phyloP scores from a whole-genome alignment of 2,888 invertebrate species.

The Aleiodes alternator region DNA sequence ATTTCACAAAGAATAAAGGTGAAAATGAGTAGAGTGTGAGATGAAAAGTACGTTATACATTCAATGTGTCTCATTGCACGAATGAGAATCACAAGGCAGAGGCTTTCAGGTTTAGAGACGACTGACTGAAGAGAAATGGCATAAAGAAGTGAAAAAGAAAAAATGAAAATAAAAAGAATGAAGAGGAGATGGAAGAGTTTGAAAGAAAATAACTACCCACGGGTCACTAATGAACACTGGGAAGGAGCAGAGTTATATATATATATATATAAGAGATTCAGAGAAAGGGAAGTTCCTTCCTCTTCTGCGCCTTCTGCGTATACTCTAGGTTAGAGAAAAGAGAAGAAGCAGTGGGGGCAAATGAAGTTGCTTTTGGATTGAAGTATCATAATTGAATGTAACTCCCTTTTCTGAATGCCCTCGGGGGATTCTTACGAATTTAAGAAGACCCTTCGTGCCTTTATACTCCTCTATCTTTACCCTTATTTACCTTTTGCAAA shows the following conservation, averaged over 20 bases:
- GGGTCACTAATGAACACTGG: slow-evolving; percentile 53
- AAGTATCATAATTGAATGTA: slow-evolving; percentile 57
- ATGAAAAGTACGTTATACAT: slow-evolving; percentile 29
- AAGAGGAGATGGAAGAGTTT: slow-evolving; percentile 43
- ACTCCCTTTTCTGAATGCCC: slow-evolving; percentile 42
- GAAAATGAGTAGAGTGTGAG: slow-evolving; percentile 20
- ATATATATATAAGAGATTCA: slow-evolving; percentile 20
- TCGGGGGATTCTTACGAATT: slow-evolving; percentile 46
- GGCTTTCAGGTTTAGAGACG: slow-evolving; percentile 30
- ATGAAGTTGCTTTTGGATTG: slow-evolving; percentile 56
- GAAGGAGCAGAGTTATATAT: slow-evolving; percentile 29
- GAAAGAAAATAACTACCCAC: slow-evolving; percentile 53
- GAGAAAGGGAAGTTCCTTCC: slow-evolving; percentile 46
- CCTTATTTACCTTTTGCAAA: slow-evolving; percentile 16
- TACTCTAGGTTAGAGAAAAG: slow-evolving; percentile 39
- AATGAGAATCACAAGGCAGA: slow-evolving; percentile 38
- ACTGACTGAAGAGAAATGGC: slow-evolving; percentile 43
- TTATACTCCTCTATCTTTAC: slow-evolving; percentile 14
- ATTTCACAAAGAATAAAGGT: slow-evolving; percentile 42
- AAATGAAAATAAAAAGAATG: background rate
- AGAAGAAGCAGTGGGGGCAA: slow-evolving; percentile 43
- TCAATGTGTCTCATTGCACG: slow-evolving; percentile 47
- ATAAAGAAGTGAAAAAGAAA: slow-evolving; percentile 32
- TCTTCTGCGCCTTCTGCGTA: slow-evolving; percentile 38
- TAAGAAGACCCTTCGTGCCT: slow-evolving; percentile 37